phyloP scores from a whole-genome alignment of 2,113 vertebrate species.

The Lontra canadensis region DNA sequence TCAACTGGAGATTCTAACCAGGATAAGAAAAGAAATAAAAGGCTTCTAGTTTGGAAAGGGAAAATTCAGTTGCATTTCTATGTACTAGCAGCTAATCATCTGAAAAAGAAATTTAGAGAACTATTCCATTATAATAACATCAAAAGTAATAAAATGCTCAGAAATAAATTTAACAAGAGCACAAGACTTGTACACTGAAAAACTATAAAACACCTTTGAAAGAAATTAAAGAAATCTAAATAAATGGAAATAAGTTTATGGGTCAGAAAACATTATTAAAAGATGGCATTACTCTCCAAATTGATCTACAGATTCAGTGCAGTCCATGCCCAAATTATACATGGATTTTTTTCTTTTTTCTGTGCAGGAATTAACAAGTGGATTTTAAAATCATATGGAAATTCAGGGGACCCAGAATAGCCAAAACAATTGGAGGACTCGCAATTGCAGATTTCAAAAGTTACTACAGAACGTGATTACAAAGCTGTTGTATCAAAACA shows the following conservation, averaged over 20 bases:
- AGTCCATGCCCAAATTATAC: neutral
- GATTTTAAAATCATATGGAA: neutral
- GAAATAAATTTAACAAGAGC: neutral
- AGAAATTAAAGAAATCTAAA: neutral
- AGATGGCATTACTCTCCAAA: neutral
- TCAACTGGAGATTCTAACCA: neutral
- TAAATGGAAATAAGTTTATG: neutral
- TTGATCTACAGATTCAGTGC: neutral
- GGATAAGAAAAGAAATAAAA: conserved; percentile 1
- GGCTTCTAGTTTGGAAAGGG: neutral
- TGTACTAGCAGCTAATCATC: neutral
- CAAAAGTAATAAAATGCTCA: neutral
- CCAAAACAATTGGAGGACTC: neutral
- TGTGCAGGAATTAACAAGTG: neutral
- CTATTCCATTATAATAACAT: neutral
- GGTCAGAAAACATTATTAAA: neutral
- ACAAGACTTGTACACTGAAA: neutral
- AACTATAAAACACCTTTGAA: neutral
- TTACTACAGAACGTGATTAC: neutral
- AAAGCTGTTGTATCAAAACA: neutral
- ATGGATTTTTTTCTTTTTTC: neutral
- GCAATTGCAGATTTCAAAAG: neutral
- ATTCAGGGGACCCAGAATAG: neutral
- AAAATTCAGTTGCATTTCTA: neutral
- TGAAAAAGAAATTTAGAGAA: conserved; percentile 20